Conservation (phyloP, 2,888 invertebrate genomes). For the Nomada flava region DNA sequence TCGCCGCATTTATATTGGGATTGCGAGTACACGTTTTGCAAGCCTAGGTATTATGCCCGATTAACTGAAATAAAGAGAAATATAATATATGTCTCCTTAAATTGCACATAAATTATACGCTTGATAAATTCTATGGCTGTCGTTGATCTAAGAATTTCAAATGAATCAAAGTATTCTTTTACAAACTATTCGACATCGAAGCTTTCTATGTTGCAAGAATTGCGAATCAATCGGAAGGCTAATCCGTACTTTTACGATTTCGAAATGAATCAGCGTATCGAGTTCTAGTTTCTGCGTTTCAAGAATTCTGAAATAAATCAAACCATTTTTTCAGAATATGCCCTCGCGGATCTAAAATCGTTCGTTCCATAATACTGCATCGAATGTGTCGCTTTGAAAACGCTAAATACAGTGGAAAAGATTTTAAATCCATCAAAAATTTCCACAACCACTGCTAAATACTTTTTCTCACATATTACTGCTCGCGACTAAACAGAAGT, state of each 20-base stretch:
- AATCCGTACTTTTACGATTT: not conserved
- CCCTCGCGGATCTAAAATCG: not conserved
- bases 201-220: not conserved
- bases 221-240: not conserved
- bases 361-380: not conserved
- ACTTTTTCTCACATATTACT: too few relatives aligned
- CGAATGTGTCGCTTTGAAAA: not conserved
- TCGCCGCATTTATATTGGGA: not conserved
- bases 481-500: too few relatives aligned
- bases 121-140: constrained; percentile 25
- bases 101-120: constrained; percentile 42
- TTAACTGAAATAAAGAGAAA: constrained; percentile 19
- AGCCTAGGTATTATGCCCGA: not conserved
- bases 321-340: not conserved
- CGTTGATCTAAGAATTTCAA: constrained; percentile 14
- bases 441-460: too few relatives aligned
- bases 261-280: not conserved
- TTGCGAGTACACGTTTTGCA: constrained; percentile 19
- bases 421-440: too few relatives aligned
- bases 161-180: constrained; percentile 7
- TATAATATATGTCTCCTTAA: constrained; percentile 20
- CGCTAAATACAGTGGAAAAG: not conserved
- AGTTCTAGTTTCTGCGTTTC: not conserved
- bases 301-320: not conserved
- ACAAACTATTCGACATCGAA: constrained; percentile 3